Evolutionary conservation across 2,888 invertebrate species (phyloP).

Genomic region (Noctuana brunneofusca): DNA sequence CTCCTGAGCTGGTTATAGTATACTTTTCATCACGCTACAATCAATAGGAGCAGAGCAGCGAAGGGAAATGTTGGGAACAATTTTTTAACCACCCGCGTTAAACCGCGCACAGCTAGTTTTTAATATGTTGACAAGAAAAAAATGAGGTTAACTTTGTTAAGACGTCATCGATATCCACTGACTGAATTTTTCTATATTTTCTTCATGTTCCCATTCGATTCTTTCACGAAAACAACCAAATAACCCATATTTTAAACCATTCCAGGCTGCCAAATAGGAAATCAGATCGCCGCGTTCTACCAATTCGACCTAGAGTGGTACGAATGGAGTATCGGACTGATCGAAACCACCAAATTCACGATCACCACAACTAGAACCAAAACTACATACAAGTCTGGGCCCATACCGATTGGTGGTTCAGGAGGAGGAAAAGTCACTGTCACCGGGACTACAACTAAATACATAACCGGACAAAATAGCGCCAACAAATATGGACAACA

Average conservation of each 20-base stretch:
- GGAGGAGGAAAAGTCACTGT: not conserved
- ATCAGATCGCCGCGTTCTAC: slow-evolving; percentile 83
- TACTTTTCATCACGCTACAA: too few species aligned
- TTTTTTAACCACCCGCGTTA: too few species aligned
- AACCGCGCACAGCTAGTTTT: too few species aligned
- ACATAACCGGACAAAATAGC: not conserved
- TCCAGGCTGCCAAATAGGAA: slow-evolving; percentile 78
- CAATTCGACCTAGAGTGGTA: slow-evolving; percentile 85
- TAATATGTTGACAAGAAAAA: too few species aligned
- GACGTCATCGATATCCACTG: too few species aligned
- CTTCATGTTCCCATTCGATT: too few species aligned
- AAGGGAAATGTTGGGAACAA: too few species aligned
- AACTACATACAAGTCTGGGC: slow-evolving; percentile 45
- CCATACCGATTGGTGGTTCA: slow-evolving; percentile 36
- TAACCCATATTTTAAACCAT: slow-evolving; percentile 13
- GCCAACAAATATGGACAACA: slow-evolving; percentile 1
- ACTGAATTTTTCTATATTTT: too few species aligned
- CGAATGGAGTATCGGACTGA: slow-evolving; percentile 73
- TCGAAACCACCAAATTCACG: slow-evolving; percentile 67
- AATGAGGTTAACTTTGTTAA: too few species aligned
- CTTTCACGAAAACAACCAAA: too few species aligned
- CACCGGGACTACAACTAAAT: not conserved
- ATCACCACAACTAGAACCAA: slow-evolving; percentile 50
- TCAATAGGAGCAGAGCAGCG: too few species aligned
- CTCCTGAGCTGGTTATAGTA: too few species aligned